A percentile compares a stretch with the other conserved stretches of the same genome.
Evolutionary conservation across 1,140 invertebrate genomes (phyloP).

Genomic region (Camponotus pennsylvanicus): DNA sequence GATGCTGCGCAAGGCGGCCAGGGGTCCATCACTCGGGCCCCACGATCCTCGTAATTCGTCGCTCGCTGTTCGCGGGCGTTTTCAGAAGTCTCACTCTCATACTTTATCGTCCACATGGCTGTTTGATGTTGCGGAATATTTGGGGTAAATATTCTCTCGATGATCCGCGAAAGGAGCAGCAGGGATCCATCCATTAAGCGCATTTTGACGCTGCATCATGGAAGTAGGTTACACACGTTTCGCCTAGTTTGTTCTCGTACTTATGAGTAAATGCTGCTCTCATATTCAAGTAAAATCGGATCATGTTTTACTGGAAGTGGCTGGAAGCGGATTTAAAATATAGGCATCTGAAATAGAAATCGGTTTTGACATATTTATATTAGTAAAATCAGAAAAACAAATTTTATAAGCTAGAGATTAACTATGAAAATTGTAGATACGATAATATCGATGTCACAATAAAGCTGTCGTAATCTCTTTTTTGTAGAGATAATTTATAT

Average conservation of each 20-base stretch:
- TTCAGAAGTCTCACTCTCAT: background rate
- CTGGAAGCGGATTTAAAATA: background rate
- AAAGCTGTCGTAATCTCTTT: background rate
- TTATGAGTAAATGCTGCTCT: constrained; percentile 51
- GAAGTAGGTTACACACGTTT: constrained; percentile 69
- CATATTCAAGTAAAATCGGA: constrained; percentile 44
- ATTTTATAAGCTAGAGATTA: background rate
- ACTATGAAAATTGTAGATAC: background rate
- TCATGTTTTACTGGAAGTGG: constrained; percentile 5
- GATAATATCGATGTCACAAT: background rate
- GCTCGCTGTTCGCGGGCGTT: background rate
- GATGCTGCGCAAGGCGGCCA: background rate
- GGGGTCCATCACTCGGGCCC: background rate
- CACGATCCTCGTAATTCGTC: constrained; percentile 10
- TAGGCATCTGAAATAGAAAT: background rate
- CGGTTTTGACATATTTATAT: background rate
- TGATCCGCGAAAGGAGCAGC: constrained; percentile 6
- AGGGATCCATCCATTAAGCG: constrained; percentile 10
- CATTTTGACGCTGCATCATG: background rate
- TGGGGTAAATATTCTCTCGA: constrained; percentile 29
- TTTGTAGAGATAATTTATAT: background rate
- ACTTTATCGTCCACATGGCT: background rate
- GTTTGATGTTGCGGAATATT: constrained; percentile 23
- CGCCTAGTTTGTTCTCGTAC: constrained; percentile 14
- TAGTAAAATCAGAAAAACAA: background rate